A percentile compares a stretch with the other conserved stretches of the same genome.
These are phyloP conservation scores for Pseudomyrmex sp. DNA, from an alignment of 1,140 invertebrate genomes.

Conservation along the genomic window DNA sequence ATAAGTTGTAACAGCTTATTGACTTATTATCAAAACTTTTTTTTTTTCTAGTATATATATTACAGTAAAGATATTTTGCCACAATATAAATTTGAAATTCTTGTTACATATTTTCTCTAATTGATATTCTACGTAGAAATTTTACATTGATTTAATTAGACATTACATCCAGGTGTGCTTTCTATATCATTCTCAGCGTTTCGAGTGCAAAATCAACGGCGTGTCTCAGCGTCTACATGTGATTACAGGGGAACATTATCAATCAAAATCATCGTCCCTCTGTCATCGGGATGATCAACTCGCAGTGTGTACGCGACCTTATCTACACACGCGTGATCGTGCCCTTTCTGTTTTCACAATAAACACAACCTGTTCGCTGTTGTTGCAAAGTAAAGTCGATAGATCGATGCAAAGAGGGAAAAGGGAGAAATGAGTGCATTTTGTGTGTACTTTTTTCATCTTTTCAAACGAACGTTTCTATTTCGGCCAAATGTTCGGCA, in stretches of 20 bases:
- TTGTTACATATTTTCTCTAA: not conserved
- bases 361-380: slow-evolving; percentile 83
- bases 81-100: slow-evolving; percentile 1
- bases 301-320: slow-evolving; percentile 58
- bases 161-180: not conserved
- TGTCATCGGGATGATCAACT: slow-evolving; percentile 48
- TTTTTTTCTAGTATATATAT: too few species aligned
- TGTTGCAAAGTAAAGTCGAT: slow-evolving; percentile 75
- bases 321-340: slow-evolving; percentile 65
- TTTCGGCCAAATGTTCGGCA: slow-evolving; percentile 23
- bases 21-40: too few species aligned
- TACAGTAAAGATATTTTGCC: too few species aligned
- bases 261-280: slow-evolving; percentile 72
- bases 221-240: not conserved
- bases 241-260: slow-evolving; percentile 74
- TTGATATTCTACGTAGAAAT: not conserved
- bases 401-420: slow-evolving; percentile 32
- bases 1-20: too few species aligned
- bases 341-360: slow-evolving; percentile 81
- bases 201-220: not conserved
- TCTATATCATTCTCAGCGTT: not conserved
- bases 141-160: not conserved
- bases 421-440: slow-evolving; percentile 46
- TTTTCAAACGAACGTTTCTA: slow-evolving; percentile 52
- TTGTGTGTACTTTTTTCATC: slow-evolving; percentile 57